Evolutionary conservation across 2,113 vertebrate species (phyloP).

Genomic region (Laterallus jamaicensis): DNA sequence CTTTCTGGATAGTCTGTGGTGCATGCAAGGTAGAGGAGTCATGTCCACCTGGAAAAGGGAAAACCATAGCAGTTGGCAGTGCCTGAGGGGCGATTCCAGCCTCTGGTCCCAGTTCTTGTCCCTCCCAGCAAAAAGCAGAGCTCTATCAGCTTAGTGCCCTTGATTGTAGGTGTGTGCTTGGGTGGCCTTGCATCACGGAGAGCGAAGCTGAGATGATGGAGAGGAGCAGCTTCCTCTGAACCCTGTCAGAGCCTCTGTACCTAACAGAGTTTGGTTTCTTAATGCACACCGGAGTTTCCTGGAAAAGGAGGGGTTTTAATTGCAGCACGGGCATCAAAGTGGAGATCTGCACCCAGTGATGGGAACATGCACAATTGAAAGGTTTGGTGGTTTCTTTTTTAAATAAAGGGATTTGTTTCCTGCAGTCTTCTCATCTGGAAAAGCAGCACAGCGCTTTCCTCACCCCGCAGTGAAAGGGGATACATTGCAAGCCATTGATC

Average conservation of each 20-base stretch:
- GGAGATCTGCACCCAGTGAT: neutral
- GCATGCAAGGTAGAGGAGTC: neutral
- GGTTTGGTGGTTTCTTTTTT: neutral
- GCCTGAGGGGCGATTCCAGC: neutral
- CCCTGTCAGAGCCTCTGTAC: neutral
- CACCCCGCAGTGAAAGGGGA: neutral
- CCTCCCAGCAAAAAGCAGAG: neutral
- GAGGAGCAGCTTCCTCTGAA: neutral
- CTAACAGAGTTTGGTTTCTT: neutral
- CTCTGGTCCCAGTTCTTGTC: neutral
- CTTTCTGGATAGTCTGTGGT: neutral
- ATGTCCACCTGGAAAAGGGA: fast-evolving
- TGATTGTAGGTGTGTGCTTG: neutral
- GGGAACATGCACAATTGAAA: neutral
- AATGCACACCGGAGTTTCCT: fast-evolving
- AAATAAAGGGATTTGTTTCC: neutral
- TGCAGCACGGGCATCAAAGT: neutral
- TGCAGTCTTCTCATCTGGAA: neutral
- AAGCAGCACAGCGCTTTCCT: neutral
- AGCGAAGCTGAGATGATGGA: neutral
- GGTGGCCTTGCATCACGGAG: neutral
- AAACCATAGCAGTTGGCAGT: neutral
- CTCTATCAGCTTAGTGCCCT: neutral
- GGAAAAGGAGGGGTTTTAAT: neutral
- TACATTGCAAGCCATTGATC: neutral